phyloP scores from a whole-genome alignment of 2,888 invertebrate genomes.

The Tridacna crocea region DNA sequence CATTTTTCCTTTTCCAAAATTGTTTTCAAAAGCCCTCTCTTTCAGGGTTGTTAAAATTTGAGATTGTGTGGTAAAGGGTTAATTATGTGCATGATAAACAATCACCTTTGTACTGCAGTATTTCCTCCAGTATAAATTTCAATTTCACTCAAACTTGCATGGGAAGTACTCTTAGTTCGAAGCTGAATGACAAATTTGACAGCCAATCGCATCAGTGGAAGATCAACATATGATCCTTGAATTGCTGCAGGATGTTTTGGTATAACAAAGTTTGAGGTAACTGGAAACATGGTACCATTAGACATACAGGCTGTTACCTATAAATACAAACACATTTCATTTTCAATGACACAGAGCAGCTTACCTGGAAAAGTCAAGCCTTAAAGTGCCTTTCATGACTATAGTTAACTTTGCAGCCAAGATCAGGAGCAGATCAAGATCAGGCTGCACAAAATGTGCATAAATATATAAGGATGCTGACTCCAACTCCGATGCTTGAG shows the following conservation, averaged over 20 bases:
- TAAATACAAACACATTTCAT: background rate
- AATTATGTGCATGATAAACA: background rate
- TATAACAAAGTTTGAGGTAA: slow-evolving; percentile 65
- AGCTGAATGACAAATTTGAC: slow-evolving; percentile 62
- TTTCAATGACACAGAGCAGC: background rate
- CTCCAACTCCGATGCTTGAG: too few relatives aligned
- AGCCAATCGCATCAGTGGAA: slow-evolving; percentile 63
- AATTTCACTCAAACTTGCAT: slow-evolving; percentile 69
- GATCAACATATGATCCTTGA: slow-evolving; percentile 70
- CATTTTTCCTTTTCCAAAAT: too few relatives aligned
- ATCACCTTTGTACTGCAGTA: slow-evolving; percentile 29
- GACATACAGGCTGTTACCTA: slow-evolving; percentile 67
- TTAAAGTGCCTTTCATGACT: too few relatives aligned
- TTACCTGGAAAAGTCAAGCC: too few relatives aligned
- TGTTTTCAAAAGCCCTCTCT: too few relatives aligned
- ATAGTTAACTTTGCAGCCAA: too few relatives aligned
- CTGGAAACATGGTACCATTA: slow-evolving; percentile 50
- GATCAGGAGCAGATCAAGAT: too few relatives aligned
- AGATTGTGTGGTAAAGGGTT: too few relatives aligned
- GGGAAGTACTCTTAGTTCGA: slow-evolving; percentile 20
- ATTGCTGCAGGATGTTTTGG: slow-evolving; percentile 44
- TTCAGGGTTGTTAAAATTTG: too few relatives aligned
- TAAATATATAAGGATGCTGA: too few relatives aligned
- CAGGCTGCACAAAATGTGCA: too few relatives aligned
- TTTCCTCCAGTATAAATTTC: slow-evolving; percentile 70